Evolutionary conservation across 2,797 vertebrate genomes (phyloP).

Genomic region (Myotis myotis): DNA sequence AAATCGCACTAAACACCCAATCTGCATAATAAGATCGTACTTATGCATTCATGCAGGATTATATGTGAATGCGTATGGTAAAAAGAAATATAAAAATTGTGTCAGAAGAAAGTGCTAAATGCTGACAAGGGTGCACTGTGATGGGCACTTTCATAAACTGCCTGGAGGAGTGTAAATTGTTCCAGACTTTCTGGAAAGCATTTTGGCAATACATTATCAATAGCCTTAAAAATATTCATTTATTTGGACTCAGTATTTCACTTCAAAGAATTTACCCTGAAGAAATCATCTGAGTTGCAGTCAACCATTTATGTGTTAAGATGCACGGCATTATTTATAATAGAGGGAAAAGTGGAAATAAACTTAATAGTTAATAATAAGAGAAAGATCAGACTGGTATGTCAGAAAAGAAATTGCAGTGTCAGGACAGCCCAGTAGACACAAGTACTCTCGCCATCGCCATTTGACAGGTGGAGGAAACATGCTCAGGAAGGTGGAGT

Average conservation of each 20-base stretch:
- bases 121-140: not conserved
- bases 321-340: not conserved
- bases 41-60: not conserved
- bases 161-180: constrained; percentile 40
- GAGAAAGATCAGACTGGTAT: not conserved
- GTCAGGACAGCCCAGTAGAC: not conserved
- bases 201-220: constrained; percentile 20
- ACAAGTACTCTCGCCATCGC: accelerated
- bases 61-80: not conserved
- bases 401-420: not conserved
- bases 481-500: not conserved
- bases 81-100: not conserved
- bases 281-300: constrained; percentile 29
- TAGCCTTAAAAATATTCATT: constrained; percentile 45
- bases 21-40: not conserved
- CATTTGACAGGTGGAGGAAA: not conserved
- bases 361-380: not conserved
- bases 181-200: constrained; percentile 61
- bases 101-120: not conserved
- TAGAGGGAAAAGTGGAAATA: not conserved
- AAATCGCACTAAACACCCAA: not conserved
- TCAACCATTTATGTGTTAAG: not conserved
- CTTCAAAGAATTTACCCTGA: constrained; percentile 59
- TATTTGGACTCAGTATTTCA: constrained; percentile 45
- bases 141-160: not conserved